phyloP scores from a whole-genome alignment of 2,797 vertebrate genomes.

The Oryzias dopingdopingensis region DNA sequence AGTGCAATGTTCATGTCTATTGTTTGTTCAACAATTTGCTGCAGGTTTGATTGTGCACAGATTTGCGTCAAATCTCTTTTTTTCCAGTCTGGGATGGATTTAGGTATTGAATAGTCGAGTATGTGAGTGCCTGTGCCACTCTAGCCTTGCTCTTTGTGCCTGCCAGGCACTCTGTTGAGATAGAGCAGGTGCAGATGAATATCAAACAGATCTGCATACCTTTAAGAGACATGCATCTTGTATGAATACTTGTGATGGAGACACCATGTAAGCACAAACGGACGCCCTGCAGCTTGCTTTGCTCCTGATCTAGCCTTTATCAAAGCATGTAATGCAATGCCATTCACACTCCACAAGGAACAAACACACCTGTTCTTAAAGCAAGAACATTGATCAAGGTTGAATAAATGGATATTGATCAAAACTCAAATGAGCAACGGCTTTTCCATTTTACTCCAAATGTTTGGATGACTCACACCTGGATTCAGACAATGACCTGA shows the following conservation, averaged over 20 bases:
- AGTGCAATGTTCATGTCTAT: constrained; percentile 8
- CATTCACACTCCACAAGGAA: constrained; percentile 5
- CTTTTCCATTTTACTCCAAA: not conserved
- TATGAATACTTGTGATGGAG: constrained; percentile 31
- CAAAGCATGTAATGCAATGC: no score
- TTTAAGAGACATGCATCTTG: constrained; percentile 39
- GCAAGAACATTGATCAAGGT: not conserved
- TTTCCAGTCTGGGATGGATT: constrained; percentile 18
- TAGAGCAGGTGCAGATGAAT: constrained; percentile 69
- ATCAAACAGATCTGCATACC: constrained; percentile 58
- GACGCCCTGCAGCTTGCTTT: constrained; percentile 1
- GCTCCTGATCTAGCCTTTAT: no score
- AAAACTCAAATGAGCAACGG: not conserved
- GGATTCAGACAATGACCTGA: not conserved
- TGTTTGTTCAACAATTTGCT: constrained; percentile 17
- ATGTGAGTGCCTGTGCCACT: constrained; percentile 22
- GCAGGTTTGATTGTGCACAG: not conserved
- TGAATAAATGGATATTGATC: not conserved
- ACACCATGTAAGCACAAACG: constrained; percentile 28
- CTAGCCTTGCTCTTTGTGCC: constrained; percentile 45
- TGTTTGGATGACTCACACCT: not conserved
- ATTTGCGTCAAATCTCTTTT: constrained; percentile 5
- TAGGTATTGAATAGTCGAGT: constrained; percentile 5
- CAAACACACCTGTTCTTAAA: constrained; percentile 8
- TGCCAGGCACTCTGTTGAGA: constrained; percentile 48